Evolutionary conservation across 1,140 invertebrate genomes (phyloP).

Genomic region (Cherax quadricarinatus): DNA sequence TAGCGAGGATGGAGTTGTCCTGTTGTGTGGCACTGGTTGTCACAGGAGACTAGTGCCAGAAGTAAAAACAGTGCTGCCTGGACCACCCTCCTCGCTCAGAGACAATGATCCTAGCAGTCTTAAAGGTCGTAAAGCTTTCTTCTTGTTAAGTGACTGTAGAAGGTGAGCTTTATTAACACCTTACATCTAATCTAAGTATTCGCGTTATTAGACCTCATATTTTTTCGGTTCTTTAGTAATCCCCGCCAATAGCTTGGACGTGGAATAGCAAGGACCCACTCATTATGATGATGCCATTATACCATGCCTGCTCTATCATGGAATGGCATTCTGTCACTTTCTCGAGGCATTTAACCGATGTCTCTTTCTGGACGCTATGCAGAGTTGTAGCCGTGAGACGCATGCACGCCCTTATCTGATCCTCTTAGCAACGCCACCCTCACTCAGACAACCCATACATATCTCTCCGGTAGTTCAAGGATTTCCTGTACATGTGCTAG

Average conservation of each 20-base stretch:
- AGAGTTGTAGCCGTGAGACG: background rate
- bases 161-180: constrained; percentile 28
- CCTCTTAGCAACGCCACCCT: background rate
- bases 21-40: background rate
- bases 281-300: background rate
- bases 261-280: background rate
- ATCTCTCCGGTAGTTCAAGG: constrained; percentile 38
- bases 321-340: background rate
- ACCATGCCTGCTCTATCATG: background rate
- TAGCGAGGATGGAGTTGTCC: background rate
- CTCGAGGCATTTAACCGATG: background rate
- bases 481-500: constrained; percentile 10
- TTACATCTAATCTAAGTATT: constrained; percentile 22
- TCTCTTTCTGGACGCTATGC: background rate
- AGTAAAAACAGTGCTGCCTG: background rate
- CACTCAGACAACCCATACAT: constrained; percentile 42
- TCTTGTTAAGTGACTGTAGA: background rate
- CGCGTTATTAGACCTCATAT: background rate
- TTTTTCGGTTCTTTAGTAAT: constrained; percentile 8
- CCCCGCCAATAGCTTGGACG: constrained; percentile 11
- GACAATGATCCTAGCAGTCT: constrained; percentile 3
- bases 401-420: background rate
- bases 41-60: background rate
- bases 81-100: background rate
- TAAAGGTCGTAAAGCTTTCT: constrained; percentile 7